A percentile compares a stretch with the other conserved stretches of the same genome.
Evolutionary conservation across 2,888 invertebrate species (phyloP).

Genomic region (Perithous albicinctus): DNA sequence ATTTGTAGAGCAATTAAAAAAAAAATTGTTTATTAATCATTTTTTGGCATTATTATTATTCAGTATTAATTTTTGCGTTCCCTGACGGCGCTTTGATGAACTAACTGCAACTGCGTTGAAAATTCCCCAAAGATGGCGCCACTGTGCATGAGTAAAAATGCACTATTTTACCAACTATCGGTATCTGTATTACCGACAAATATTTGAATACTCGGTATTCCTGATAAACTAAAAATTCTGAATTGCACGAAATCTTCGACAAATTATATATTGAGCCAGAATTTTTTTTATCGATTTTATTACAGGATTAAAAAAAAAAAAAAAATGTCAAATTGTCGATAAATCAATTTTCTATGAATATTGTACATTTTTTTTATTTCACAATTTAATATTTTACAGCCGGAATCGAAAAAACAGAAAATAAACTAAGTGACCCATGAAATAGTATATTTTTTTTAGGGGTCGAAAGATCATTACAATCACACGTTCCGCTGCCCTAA

Average conservation of each 20-base stretch:
- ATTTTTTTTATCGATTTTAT: no score
- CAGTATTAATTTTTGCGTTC: not conserved
- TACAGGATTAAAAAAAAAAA: not conserved
- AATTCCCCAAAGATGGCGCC: conserved; percentile 13
- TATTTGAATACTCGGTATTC: not conserved
- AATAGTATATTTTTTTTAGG: not conserved
- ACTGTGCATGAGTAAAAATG: not conserved
- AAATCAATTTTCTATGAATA: not conserved
- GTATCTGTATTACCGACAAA: not conserved
- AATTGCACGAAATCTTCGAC: no score
- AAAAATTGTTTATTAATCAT: no score
- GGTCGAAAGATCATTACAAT: conserved; percentile 24
- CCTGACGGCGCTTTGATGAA: not conserved
- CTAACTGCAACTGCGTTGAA: not conserved
- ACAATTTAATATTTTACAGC: not conserved
- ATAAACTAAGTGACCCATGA: not conserved
- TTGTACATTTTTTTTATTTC: not conserved
- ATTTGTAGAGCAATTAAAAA: no score
- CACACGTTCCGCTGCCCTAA: conserved; percentile 6
- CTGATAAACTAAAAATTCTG: no score
- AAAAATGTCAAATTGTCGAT: no score
- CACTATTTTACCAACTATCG: not conserved
- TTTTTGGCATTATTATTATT: no score
- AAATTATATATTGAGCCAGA: no score
- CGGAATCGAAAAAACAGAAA: not conserved